Percentiles rank a stretch among this genome's conserved stretches.
Conservation (phyloP, 2,797 vertebrate species). For the Chaetodon trifasciatus region DNA sequence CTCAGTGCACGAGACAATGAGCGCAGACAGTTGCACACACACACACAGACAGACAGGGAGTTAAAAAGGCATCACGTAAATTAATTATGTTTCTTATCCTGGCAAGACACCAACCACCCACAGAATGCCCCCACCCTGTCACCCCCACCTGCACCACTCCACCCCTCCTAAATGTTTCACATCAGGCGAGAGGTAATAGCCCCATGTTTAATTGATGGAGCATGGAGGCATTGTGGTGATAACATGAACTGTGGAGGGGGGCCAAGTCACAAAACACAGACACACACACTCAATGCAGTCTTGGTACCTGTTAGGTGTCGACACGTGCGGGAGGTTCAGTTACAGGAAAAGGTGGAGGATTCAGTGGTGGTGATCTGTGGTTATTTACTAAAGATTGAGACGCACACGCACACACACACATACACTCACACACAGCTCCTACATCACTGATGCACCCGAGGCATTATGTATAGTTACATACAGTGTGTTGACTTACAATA, state of each 20-base stretch:
- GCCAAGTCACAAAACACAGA: conserved; percentile 40
- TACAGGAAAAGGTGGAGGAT: conserved; percentile 27
- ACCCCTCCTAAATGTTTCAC: conserved; percentile 73
- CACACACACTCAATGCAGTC: conserved; percentile 10
- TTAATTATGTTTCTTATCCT: conserved; percentile 78
- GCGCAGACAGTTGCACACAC: conserved; percentile 39
- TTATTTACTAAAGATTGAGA: conserved; percentile 32
- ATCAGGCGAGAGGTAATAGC: conserved; percentile 71
- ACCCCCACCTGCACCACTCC: conserved; percentile 40
- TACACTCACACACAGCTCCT: neutral
- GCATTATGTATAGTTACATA: conserved; percentile 34
- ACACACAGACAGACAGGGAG: conserved; percentile 59
- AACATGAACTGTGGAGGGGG: conserved; percentile 42
- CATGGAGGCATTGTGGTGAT: conserved; percentile 55
- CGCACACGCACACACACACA: neutral
- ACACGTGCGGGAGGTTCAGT: conserved; percentile 29
- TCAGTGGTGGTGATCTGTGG: conserved; percentile 9
- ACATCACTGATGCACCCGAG: conserved; percentile 10
- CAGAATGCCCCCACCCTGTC: conserved; percentile 36
- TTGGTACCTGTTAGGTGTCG: conserved; percentile 38
- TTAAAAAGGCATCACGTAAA: conserved; percentile 72
- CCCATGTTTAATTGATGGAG: conserved; percentile 76
- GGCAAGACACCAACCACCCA: conserved; percentile 65
- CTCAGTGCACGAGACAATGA: conserved; percentile 66
- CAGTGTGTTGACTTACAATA: conserved; percentile 16